Conservation (phyloP, 35 echinoderm and acorn worm species). For the Lytechinus pictus region DNA sequence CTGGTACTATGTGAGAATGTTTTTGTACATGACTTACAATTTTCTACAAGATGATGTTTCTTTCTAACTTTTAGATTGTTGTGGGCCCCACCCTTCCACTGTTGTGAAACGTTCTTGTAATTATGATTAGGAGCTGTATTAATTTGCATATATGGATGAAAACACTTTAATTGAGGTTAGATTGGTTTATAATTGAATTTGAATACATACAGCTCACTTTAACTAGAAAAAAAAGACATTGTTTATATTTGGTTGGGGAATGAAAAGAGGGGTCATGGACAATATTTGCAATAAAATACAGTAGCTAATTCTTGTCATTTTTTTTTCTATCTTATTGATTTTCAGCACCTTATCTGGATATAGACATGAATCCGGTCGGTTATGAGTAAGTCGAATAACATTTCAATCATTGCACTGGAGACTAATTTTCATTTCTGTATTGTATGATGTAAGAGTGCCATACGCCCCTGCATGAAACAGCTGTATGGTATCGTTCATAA, state of each 20-base stretch:
- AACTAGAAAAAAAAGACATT: neutral
- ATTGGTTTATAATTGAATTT: neutral
- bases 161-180: neutral
- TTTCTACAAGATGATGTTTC: too few species aligned
- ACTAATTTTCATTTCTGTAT: neutral
- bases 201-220: neutral
- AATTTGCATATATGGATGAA: neutral
- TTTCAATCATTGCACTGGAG: neutral
- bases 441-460: neutral
- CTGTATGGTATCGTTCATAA: neutral
- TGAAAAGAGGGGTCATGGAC: neutral
- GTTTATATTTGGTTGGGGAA: neutral
- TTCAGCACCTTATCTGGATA: conserved; percentile 94
- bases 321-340: conserved; percentile 48
- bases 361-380: conserved; percentile 87
- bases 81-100: too few species aligned
- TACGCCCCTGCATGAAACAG: conserved; percentile 16
- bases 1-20: too few species aligned
- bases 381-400: conserved; percentile 59
- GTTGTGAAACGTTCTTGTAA: neutral
- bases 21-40: too few species aligned
- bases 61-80: too few species aligned
- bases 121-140: neutral
- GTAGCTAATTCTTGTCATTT: neutral
- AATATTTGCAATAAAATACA: neutral